phyloP scores from a whole-genome alignment of 2,113 vertebrate species.

The Dromiciops gliroides region DNA sequence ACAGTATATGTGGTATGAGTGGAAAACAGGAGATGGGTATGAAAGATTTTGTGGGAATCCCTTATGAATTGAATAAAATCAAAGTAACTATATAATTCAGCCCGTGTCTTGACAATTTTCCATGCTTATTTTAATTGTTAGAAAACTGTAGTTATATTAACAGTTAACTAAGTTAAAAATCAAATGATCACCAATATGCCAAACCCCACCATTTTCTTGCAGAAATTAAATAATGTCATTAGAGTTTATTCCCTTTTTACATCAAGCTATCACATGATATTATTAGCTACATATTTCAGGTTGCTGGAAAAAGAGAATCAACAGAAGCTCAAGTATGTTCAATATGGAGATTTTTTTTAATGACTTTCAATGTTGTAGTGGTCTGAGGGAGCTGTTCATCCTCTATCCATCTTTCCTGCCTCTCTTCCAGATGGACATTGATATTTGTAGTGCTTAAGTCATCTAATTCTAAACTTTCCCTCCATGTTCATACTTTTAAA shows the following conservation, averaged over 20 bases:
- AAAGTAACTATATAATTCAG: background rate
- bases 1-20: background rate
- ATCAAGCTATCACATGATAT: background rate
- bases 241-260: background rate
- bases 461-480: background rate
- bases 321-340: background rate
- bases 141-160: background rate
- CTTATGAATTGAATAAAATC: background rate
- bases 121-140: background rate
- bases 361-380: slow-evolving; percentile 45
- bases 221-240: background rate
- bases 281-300: background rate
- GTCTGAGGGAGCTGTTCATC: background rate
- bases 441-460: slow-evolving; percentile 54
- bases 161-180: background rate
- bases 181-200: background rate
- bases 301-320: slow-evolving; percentile 2
- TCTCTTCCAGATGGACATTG: slow-evolving; percentile 3
- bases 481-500: slow-evolving; percentile 10
- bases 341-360: slow-evolving; percentile 30
- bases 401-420: background rate
- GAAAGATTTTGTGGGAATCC: background rate
- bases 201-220: background rate
- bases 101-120: background rate
- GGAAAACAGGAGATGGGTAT: background rate